These are phyloP conservation scores for Chondrilla cf. caribensis DNA, from an alignment of 37 sponge, comb jelly and placozoan genomes.

Conservation along the genomic window DNA sequence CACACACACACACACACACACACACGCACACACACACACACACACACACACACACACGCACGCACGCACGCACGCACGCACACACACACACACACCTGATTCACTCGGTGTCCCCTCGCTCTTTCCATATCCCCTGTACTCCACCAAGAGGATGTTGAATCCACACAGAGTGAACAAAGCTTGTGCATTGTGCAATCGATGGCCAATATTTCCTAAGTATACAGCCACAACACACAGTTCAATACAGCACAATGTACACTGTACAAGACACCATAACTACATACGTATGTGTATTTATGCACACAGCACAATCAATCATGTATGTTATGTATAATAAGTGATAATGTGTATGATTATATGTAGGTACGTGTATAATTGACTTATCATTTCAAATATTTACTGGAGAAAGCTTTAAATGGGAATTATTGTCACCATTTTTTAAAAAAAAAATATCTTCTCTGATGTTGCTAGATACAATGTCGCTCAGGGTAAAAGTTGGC, in stretches of 20 bases:
- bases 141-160: conserved; percentile 90
- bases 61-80: neutral
- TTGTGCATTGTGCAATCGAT: conserved; percentile 94
- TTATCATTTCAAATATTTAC: no score
- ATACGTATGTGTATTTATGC: no score
- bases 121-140: conserved; percentile 98
- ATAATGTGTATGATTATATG: no score
- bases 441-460: no score
- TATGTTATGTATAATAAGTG: no score
- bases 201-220: conserved; percentile 87
- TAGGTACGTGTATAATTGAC: no score
- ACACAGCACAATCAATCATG: no score
- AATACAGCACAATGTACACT: neutral
- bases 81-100: conserved; percentile 53
- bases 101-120: conserved; percentile 93
- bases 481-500: no score
- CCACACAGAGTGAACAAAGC: conserved; percentile 86
- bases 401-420: no score
- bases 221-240: neutral
- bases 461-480: no score
- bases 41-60: neutral
- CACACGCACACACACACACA: neutral
- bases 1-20: neutral
- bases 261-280: neutral
- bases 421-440: no score